Base-by-base conservation (phyloP, 2,888 invertebrate genomes). In the Xiphydria camelus region DNA sequence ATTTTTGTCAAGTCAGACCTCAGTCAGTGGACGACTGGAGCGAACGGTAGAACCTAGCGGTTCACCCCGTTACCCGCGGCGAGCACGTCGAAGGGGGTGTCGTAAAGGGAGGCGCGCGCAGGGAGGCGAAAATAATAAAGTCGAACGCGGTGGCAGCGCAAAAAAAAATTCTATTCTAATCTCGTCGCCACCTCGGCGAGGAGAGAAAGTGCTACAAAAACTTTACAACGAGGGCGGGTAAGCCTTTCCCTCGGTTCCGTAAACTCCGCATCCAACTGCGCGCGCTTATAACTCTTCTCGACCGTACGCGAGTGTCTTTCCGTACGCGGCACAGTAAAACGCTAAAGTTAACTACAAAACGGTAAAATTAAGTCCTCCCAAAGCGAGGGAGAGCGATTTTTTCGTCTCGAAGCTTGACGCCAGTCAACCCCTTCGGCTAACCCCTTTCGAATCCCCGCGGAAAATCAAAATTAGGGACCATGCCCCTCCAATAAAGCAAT, bases 401-500 rank as follows among this genome's bases (percentile, higher is more conserved):
- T 33, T 20, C n/a, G n/a, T n/a, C 20, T 12, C 10, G 9, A 4
- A 6, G 21, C 12, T n/a, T 29, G 21, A 19, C 22, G 12, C 15
- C 19, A 44, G 41, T 57, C 43, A 59, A 64, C 55, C 63, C 63
- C 37, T 61, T 61, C 49, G 25, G 25, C 15, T 43, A 57, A 59
- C 51, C 55, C 58, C 62, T 60, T 42, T 26, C 26, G 20, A 35
- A 36, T 17, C 18, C 7, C 34, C 38, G 41, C 43, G 47, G 42
- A 46, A 55, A 51, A 51, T 57, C 34, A 45, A 57, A 50, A 59
- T 61, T 59, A 47, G 45, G 47, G 45, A 40, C 45, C n/a, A n/a
- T n/a, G n/a, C 34, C 44, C 49, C 62, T 57, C 59, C 63, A 68
- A 71, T 72, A 73, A 73, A 73, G 61, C 56, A 70, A 71, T 71